Evolutionary conservation across 2,797 vertebrate genomes (phyloP).

Genomic region (Lithobates pipiens): DNA sequence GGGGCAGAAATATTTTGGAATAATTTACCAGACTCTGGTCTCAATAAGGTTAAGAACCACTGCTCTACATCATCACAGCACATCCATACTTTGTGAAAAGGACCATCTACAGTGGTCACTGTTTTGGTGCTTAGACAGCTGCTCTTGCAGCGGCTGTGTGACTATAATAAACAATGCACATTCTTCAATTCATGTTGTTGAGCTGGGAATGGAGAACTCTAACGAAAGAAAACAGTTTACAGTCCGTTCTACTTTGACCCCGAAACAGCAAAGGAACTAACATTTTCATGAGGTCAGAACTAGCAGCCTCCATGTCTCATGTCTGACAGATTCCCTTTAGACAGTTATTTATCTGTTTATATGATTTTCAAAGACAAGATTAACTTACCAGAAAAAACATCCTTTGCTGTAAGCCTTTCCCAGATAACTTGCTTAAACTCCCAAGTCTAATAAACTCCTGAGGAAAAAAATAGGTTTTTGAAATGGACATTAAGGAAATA

Average conservation of each 20-base stretch:
- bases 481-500: neutral
- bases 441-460: conserved; percentile 98
- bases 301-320: neutral
- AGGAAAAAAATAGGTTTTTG: neutral
- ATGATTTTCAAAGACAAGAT: neutral
- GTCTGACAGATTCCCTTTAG: neutral
- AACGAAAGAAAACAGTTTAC: too few relatives aligned
- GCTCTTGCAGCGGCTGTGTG: too few relatives aligned
- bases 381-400: conserved; percentile 97
- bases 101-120: too few relatives aligned
- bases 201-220: too few relatives aligned
- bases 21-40: too few relatives aligned
- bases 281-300: neutral
- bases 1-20: too few relatives aligned
- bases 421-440: conserved; percentile 96
- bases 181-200: too few relatives aligned
- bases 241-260: neutral
- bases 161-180: too few relatives aligned
- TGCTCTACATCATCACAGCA: neutral
- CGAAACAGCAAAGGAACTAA: neutral
- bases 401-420: conserved; percentile 96
- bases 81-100: neutral
- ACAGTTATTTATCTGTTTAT: neutral
- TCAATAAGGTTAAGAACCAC: too few relatives aligned
- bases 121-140: too few relatives aligned